Percentiles rank a stretch among this genome's conserved stretches.
phyloP scores from a whole-genome alignment of 2,113 vertebrate species.

The Scalopus aquaticus region DNA sequence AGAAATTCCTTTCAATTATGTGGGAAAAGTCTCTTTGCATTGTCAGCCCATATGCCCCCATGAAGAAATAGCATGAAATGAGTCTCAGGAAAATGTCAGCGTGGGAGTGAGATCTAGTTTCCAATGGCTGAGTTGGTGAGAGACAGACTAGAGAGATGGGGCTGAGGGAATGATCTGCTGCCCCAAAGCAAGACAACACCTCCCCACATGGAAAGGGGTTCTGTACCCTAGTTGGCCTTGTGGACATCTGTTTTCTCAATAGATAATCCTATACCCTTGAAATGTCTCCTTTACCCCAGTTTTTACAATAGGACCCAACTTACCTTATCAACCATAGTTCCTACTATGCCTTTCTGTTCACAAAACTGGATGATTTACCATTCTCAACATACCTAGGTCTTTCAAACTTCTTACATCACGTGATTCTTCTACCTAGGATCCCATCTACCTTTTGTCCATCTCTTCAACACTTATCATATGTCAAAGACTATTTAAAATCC shows the following conservation, averaged over 20 bases:
- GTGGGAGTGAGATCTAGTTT: slow-evolving; percentile 40
- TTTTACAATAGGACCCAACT: not conserved
- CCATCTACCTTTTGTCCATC: not conserved
- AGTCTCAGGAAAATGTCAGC: slow-evolving; percentile 76
- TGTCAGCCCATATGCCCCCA: slow-evolving; percentile 80
- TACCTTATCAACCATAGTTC: not conserved
- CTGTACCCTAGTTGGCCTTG: not conserved
- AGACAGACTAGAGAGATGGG: not conserved
- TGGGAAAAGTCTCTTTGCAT: slow-evolving; percentile 82
- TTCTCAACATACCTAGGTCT: not conserved
- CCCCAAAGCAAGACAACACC: not conserved
- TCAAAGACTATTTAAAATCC: not conserved
- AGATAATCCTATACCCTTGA: not conserved
- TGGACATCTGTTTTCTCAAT: not conserved
- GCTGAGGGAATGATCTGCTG: not conserved
- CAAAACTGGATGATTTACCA: not conserved
- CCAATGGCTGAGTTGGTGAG: not conserved
- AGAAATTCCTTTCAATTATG: slow-evolving; percentile 86
- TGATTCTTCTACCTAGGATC: not conserved
- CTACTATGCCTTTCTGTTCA: not conserved
- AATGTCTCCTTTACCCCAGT: not conserved
- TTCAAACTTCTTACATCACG: not conserved
- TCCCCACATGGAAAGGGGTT: not conserved
- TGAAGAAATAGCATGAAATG: slow-evolving; percentile 79
- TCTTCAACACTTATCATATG: not conserved